Percentiles rank a stretch among this genome's conserved stretches.
These are phyloP conservation scores for Edolisoma coerulescens DNA, from an alignment of 2,113 vertebrate genomes.

Conservation along the genomic window DNA sequence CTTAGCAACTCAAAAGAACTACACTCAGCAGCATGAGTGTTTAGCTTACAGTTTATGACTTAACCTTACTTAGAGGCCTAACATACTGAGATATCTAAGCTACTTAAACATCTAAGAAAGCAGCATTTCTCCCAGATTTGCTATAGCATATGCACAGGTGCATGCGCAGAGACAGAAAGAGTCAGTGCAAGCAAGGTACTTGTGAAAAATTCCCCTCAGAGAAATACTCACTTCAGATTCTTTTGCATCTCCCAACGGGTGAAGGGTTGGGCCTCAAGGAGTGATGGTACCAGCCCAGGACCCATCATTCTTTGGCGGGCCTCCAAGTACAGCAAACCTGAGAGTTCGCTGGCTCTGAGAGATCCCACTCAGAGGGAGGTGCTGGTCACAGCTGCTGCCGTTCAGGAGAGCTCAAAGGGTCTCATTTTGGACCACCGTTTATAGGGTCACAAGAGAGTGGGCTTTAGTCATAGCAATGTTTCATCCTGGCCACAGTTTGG, in stretches of 20 bases:
- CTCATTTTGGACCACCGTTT: neutral
- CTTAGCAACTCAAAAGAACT: neutral
- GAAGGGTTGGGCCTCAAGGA: neutral
- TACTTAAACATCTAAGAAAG: neutral
- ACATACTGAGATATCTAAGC: neutral
- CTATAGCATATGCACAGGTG: neutral
- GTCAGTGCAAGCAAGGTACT: neutral
- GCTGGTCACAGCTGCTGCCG: neutral
- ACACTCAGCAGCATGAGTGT: neutral
- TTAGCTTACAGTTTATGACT: neutral
- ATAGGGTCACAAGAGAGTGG: no score
- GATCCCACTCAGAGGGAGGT: neutral
- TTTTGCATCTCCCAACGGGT: rapidly evolving
- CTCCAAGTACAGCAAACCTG: neutral
- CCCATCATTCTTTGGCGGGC: neutral
- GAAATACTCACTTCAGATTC: neutral
- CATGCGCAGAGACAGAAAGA: neutral
- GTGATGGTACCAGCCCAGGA: neutral
- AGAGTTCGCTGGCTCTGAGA: neutral
- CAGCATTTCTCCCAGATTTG: neutral
- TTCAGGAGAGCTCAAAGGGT: neutral
- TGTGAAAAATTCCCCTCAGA: neutral
- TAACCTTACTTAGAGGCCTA: neutral
- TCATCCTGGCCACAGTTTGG: neutral
- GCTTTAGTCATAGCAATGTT: neutral